These are phyloP conservation scores for Chloroclysta siterata DNA, from an alignment of 2,888 invertebrate species.

Conservation along the genomic window DNA sequence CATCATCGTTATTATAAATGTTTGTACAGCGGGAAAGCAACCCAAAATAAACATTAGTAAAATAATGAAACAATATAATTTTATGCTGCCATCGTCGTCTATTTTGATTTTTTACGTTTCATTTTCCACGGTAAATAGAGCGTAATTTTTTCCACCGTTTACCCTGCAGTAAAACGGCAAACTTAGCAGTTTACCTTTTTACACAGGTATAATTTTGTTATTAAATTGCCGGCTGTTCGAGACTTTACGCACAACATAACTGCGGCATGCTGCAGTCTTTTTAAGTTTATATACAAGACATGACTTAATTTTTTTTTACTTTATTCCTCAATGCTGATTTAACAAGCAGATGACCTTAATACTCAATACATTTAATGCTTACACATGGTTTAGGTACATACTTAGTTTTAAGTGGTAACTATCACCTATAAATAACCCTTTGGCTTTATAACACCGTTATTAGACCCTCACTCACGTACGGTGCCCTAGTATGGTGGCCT, in stretches of 20 bases:
- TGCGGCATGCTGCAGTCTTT: constrained; percentile 9
- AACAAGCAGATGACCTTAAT: too few species aligned
- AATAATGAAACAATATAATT: constrained; percentile 25
- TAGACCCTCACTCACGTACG: too few species aligned
- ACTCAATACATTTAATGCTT: too few species aligned
- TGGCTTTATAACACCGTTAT: too few species aligned
- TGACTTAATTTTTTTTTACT: not conserved
- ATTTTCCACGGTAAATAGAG: constrained; percentile 34
- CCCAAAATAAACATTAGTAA: constrained; percentile 17
- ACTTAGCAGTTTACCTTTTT: constrained; percentile 44
- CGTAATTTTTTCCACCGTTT: constrained; percentile 41
- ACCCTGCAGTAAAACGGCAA: constrained; percentile 41
- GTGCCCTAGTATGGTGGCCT: too few species aligned
- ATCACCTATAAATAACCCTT: too few species aligned
- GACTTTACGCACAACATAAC: constrained; percentile 8
- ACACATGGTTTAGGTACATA: too few species aligned
- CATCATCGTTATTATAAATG: constrained; percentile 28
- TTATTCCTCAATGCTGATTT: too few species aligned
- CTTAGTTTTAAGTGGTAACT: too few species aligned
- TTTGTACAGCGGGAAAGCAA: constrained; percentile 18
- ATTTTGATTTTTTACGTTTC: constrained; percentile 39
- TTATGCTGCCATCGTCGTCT: constrained; percentile 22
- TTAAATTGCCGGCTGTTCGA: constrained; percentile 42
- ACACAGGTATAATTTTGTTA: constrained; percentile 44
- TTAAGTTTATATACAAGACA: not conserved